Percentiles rank a stretch among this genome's conserved stretches.
phyloP scores from a whole-genome alignment of 2,113 vertebrate species.

The Fulmarus glacialis region DNA sequence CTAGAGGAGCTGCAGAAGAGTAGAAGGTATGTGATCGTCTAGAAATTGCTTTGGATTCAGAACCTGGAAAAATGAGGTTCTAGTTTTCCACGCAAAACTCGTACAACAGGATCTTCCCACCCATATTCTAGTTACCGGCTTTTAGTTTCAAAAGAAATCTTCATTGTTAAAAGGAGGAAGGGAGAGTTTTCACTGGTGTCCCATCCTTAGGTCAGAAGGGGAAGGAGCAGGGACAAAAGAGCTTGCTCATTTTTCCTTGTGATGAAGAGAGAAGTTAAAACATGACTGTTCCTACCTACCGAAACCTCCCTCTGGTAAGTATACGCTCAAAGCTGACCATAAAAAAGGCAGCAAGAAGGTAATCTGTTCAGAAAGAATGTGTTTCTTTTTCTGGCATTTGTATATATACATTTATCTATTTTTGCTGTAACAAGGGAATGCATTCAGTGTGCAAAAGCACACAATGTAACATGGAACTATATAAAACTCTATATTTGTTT shows the following conservation, averaged over 20 bases:
- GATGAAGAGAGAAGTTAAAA: conserved; percentile 55
- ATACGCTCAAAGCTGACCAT: background rate
- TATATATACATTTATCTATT: background rate
- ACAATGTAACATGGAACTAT: background rate
- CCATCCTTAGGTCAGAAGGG: background rate
- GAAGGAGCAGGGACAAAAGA: background rate
- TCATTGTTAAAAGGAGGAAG: background rate
- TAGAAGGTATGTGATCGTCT: background rate
- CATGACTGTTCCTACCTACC: background rate
- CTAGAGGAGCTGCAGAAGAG: background rate
- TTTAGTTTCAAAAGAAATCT: background rate
- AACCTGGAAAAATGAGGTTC: background rate
- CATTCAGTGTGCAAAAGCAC: background rate
- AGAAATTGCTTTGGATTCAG: background rate
- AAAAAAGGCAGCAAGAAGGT: background rate
- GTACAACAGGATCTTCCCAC: background rate
- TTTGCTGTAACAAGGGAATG: background rate
- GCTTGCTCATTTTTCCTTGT: background rate
- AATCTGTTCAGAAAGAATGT: background rate
- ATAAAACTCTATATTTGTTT: background rate
- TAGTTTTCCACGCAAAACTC: background rate
- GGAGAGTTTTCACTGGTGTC: background rate
- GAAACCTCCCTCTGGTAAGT: conserved; percentile 21
- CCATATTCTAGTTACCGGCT: background rate
- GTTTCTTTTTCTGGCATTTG: background rate